phyloP scores from a whole-genome alignment of 2,888 invertebrate species.

The Celastrina argiolus region DNA sequence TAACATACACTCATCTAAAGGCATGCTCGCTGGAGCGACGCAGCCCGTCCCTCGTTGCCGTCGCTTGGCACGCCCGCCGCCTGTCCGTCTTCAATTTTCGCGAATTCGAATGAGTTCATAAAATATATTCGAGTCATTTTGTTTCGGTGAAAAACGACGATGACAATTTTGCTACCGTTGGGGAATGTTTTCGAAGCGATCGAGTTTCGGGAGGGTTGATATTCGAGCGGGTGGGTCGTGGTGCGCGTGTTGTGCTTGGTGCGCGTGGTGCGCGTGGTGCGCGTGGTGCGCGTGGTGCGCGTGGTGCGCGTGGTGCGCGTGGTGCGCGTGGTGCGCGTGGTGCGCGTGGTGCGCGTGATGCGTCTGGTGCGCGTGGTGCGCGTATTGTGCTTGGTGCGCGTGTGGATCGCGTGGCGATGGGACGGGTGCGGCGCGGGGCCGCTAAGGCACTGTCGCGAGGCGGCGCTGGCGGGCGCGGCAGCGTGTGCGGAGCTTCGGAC shows the following conservation, averaged over 20 bases:
- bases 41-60: slow-evolving; percentile 49
- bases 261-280: neutral
- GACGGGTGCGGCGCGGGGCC: slow-evolving; percentile 34
- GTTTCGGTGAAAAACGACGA: neutral
- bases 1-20: slow-evolving; percentile 65
- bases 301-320: neutral
- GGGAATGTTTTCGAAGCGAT: neutral
- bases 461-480: slow-evolving; percentile 45
- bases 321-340: slow-evolving; percentile 33
- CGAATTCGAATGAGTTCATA: neutral
- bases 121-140: neutral
- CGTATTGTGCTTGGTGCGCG: slow-evolving; percentile 10
- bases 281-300: slow-evolving; percentile 18
- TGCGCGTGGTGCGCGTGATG: neutral
- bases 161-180: neutral
- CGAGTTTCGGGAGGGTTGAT: neutral
- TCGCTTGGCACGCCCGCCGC: slow-evolving; percentile 45
- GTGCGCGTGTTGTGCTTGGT: no score
- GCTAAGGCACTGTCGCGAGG: slow-evolving; percentile 59
- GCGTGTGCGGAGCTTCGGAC: slow-evolving; percentile 68
- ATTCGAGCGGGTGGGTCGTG: slow-evolving; percentile 8
- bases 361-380: neutral
- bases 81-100: slow-evolving; percentile 34
- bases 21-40: slow-evolving; percentile 56
- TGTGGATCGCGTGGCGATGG: slow-evolving; percentile 19